phyloP scores from a whole-genome alignment of 2,888 invertebrate species.

The Cylloceria caligata region DNA sequence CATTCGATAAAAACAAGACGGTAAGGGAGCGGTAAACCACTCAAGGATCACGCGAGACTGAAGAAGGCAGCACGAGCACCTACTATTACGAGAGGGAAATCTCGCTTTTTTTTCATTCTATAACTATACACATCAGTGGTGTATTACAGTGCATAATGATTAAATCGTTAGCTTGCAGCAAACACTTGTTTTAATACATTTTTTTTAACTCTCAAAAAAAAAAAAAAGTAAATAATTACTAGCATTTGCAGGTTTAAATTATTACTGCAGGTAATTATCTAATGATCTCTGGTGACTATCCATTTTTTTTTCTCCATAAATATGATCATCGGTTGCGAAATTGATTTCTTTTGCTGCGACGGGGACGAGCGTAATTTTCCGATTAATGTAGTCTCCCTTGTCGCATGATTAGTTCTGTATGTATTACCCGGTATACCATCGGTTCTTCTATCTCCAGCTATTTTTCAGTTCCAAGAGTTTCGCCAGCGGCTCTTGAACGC shows the following conservation, averaged over 20 bases:
- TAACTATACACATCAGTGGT: not conserved
- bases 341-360: too few relatives aligned
- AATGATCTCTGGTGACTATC: not conserved
- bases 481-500: constrained; percentile 46
- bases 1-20: constrained; percentile 79
- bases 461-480: constrained; percentile 5
- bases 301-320: not conserved
- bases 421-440: not conserved
- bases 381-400: not conserved
- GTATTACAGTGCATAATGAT: not conserved
- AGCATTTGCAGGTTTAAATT: not conserved
- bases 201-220: not conserved
- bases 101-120: constrained; percentile 2
- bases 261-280: not conserved
- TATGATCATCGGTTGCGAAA: too few relatives aligned
- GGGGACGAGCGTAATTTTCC: not conserved
- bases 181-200: not conserved
- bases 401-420: not conserved
- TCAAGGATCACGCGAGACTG: constrained; percentile 78
- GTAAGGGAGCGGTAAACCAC: constrained; percentile 81
- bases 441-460: constrained; percentile 8
- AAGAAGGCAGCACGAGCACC: constrained; percentile 50
- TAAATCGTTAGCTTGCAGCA: not conserved
- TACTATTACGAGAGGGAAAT: constrained; percentile 18
- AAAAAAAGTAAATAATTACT: not conserved